These are phyloP conservation scores for Phoxinus phoxinus DNA, from an alignment of 2,113 vertebrate species.

Conservation along the genomic window DNA sequence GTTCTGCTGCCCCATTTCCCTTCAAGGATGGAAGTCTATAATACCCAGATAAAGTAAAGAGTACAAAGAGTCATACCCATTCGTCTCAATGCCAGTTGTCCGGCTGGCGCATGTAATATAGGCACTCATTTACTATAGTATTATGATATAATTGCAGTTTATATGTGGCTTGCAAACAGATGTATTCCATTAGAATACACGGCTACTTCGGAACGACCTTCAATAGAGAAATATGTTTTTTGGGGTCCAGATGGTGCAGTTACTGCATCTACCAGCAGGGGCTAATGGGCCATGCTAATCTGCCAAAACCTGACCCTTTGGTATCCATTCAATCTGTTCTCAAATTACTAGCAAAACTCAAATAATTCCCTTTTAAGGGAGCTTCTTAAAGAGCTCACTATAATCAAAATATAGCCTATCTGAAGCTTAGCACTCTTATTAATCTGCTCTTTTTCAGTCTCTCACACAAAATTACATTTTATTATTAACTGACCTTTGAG, in stretches of 20 bases:
- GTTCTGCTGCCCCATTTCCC: not conserved
- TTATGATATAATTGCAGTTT: not conserved
- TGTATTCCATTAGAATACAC: not conserved
- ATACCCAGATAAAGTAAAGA: not conserved
- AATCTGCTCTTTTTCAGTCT: slow-evolving; percentile 5
- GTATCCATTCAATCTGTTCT: slow-evolving; percentile 19
- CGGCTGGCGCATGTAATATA: not conserved
- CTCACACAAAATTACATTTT: slow-evolving; percentile 9
- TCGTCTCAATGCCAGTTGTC: not conserved
- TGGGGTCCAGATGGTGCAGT: slow-evolving; percentile 14
- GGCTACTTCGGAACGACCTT: not conserved
- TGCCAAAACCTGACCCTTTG: slow-evolving; percentile 1
- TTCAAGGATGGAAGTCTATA: not conserved
- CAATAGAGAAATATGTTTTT: slow-evolving; percentile 8
- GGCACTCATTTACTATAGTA: not conserved
- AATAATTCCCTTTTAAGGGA: slow-evolving; percentile 22
- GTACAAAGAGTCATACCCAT: not conserved
- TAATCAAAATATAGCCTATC: not conserved
- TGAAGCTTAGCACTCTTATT: not conserved
- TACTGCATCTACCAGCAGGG: slow-evolving; percentile 19
- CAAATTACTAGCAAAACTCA: slow-evolving; percentile 5
- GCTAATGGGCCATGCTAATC: slow-evolving; percentile 7
- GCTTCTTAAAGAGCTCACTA: slow-evolving; percentile 3
- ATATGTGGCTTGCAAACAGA: not conserved
- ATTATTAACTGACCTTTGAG: slow-evolving; percentile 45